Evolutionary conservation across 2,888 invertebrate genomes (phyloP).

Genomic region (Cryptocephalus moraei): DNA sequence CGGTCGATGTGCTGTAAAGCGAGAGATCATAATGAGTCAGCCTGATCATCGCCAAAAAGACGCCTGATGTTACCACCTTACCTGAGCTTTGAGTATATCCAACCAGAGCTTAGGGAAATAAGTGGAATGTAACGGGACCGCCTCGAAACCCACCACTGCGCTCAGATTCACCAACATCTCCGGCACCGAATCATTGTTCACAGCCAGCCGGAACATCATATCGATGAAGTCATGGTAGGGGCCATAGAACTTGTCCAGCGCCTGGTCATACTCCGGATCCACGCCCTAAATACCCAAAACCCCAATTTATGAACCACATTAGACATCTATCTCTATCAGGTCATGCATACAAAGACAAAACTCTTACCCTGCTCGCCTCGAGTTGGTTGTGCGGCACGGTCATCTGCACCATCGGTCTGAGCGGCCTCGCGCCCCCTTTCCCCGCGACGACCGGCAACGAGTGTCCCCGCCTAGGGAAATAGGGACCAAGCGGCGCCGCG

Average conservation of each 20-base stretch:
- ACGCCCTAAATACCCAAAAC: slow-evolving; percentile 44
- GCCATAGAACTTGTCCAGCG: slow-evolving; percentile 65
- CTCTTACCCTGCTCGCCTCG: slow-evolving; percentile 51
- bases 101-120: slow-evolving; percentile 89
- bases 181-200: slow-evolving; percentile 77
- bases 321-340: too few species aligned
- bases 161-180: slow-evolving; percentile 78
- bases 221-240: slow-evolving; percentile 89
- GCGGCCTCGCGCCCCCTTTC: slow-evolving; percentile 58
- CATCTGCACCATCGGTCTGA: slow-evolving; percentile 77
- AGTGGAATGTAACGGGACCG: slow-evolving; percentile 76
- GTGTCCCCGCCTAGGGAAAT: slow-evolving; percentile 62
- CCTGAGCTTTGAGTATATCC: slow-evolving; percentile 71
- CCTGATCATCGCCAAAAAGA: neutral
- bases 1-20: slow-evolving; percentile 58
- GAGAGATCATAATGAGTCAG: slow-evolving; percentile 3
- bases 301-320: too few species aligned
- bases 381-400: slow-evolving; percentile 67
- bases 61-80: too few species aligned
- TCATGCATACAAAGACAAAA: too few species aligned
- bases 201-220: slow-evolving; percentile 75
- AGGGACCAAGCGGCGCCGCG: slow-evolving; percentile 63
- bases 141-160: slow-evolving; percentile 85
- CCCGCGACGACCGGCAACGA: slow-evolving; percentile 45
- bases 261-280: slow-evolving; percentile 68